Evolutionary conservation across 2,797 vertebrate species (phyloP), one percentile per base, ranked within the genome.

Genomic region (Nannoperca obscura): DNA sequence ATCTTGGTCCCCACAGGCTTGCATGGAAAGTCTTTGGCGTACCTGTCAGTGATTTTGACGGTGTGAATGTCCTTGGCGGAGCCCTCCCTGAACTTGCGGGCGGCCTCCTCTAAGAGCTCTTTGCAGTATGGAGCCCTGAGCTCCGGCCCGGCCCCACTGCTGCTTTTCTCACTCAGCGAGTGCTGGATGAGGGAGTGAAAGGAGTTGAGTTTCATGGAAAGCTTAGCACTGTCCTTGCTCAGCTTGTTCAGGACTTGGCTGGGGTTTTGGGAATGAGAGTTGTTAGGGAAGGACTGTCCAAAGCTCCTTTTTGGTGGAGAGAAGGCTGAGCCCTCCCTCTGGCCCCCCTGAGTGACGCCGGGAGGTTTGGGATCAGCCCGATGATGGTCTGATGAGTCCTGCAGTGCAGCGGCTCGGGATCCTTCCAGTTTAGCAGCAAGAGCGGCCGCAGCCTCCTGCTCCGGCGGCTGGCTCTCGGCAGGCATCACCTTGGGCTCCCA

Each of bases 111-210:
- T 70, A 97, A 94, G 61, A 95, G 92, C 79, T 97, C 97, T 88
- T 96, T 98, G 90, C 94, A 95, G 91, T 95, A 95, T 1, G 96
- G 92, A 17, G 92, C 83, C 93, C 95, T 94, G 66, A 95, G 73
- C 69, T 97, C 96, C 5, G 94, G 80, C 75, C 94, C 91, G 1
- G 65, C 4, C 0, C 81, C 78, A 6, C 92, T 60, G 65, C 94
- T 32, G 52, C 83, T 83, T 84, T 95, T 96, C 75, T 97, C 97
- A 59, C 89, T 90, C 78, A 96, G 93, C 0, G 95, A 95, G 88
- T 97, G 96, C 76, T 97, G 97, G 88, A 98, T 95, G 53, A 98
- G 94, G 0, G 97, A 95, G 88, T 97, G 97, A 80, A 98, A 97
- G 15, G 95, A 95, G 93, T 93, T 96, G 84, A 96, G 95, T 89